Conservation (phyloP, 2,113 vertebrate genomes). For the Silurus glanis region DNA sequence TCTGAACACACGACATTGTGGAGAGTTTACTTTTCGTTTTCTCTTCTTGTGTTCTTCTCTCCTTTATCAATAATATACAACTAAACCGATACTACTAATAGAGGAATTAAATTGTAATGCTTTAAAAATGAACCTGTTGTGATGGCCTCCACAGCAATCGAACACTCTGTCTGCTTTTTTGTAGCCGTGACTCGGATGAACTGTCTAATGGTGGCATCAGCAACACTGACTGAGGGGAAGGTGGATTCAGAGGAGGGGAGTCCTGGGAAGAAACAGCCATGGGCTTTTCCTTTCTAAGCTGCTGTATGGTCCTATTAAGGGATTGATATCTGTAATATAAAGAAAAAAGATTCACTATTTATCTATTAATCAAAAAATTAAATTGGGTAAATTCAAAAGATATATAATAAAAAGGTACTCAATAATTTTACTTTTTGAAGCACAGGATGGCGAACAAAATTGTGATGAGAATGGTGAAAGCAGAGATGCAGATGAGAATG, state of each 20-base stretch:
- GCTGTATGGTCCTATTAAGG: constrained; percentile 49
- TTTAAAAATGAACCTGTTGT: constrained; percentile 58
- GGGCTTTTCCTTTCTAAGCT: constrained; percentile 12
- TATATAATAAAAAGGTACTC: background rate
- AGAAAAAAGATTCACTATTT: background rate
- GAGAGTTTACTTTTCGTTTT: background rate
- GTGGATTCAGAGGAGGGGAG: background rate
- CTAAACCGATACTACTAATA: no score
- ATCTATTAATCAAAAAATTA: background rate
- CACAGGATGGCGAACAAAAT: constrained; percentile 48
- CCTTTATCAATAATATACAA: no score
- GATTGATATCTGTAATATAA: constrained; percentile 57
- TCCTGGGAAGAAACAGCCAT: constrained; percentile 2
- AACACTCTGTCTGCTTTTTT: constrained; percentile 30
- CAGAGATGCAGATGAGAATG: constrained; percentile 37
- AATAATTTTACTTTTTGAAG: constrained; percentile 62
- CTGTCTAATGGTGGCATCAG: background rate
- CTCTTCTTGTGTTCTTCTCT: background rate
- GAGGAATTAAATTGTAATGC: background rate
- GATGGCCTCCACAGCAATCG: constrained; percentile 59
- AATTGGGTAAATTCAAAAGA: background rate
- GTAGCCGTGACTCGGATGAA: constrained; percentile 10
- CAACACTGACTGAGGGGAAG: background rate
- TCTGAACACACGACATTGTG: constrained; percentile 50
- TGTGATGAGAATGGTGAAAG: constrained; percentile 42